Conservation (phyloP, 2,797 vertebrate species). For the Numenius phaeopus region DNA sequence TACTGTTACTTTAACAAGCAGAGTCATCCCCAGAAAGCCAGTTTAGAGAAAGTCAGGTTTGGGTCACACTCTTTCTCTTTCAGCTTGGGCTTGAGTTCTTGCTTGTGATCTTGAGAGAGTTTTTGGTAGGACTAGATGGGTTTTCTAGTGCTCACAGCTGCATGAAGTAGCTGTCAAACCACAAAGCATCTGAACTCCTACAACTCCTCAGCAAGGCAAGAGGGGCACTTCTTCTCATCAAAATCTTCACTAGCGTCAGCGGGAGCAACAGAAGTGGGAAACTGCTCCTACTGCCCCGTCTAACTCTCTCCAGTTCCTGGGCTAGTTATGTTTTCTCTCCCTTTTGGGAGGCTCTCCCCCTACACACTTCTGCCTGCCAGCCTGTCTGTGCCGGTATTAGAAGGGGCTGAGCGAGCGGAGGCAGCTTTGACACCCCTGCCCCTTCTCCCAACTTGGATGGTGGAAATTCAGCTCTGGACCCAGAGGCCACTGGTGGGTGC, state of each 20-base stretch:
- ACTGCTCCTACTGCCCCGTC: not conserved
- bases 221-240: not conserved
- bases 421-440: not conserved
- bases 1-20: not conserved
- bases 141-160: not conserved
- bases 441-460: not conserved
- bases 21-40: not conserved
- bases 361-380: not conserved
- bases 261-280: not conserved
- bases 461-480: not conserved
- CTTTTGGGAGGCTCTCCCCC: not conserved
- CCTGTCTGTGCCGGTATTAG: not conserved
- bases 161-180: not conserved
- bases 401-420: not conserved
- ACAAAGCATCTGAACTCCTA: not conserved
- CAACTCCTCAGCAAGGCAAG: not conserved
- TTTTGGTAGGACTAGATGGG: not conserved
- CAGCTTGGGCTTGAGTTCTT: not conserved
- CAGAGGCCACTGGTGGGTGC: too few species aligned
- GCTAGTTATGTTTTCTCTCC: not conserved
- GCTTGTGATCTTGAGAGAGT: not conserved
- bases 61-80: not conserved
- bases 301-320: not conserved
- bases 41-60: not conserved
- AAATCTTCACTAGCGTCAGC: not conserved